Evolutionary conservation across 2,113 vertebrate genomes (phyloP), one percentile per base, ranked within the genome.

Genomic region (Bombycilla garrulus): DNA sequence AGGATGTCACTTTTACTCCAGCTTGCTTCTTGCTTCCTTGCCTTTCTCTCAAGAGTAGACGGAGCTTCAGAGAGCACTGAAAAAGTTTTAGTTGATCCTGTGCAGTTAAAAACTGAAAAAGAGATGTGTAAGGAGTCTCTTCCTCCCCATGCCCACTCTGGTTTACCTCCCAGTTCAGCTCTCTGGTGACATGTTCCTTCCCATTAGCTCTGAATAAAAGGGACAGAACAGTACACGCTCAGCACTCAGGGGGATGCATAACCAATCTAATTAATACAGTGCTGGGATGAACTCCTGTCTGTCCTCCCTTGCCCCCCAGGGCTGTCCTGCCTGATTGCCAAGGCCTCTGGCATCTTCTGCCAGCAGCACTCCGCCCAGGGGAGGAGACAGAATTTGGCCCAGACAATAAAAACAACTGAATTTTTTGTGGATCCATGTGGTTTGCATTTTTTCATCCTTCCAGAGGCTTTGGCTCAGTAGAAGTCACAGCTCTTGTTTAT

Each of bases 1-100:
- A 77, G 36, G 42, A 90, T 35, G n/a, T 25, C 64, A 70, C 33
- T 80, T 88, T 25, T 66, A 70, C 36, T 74, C 23, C 33, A 54
- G 12, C 76, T 53, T 88, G 74, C 48, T 76, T 91, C 90, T 71
- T 57, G 40, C 58, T 78, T 64, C 42, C 58, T 83, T 86, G 64
- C 21, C 35, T 86, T 70, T 80, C 72, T 78, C 44, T 76, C 20
- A 24, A 44, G 81, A 73, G 28, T 11, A 71, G 8, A 74, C 6
- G 9, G 6, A 3, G 0, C 44, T 90, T 76, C 35, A 78, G 82
- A 90, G n/a, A 82, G 9, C 1, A 2, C 21, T 72, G 62, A 54
- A 71, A 54, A 61, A 70, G 35, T 50, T 77, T 53, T 53, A 50
- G 21, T 73, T 80, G n/a, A 45, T 33, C 25, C 35, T n/a, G 7